A percentile compares a stretch with the other conserved stretches of the same genome.
Evolutionary conservation across 2,888 invertebrate genomes (phyloP).

Genomic region (Latrodectus elegans): DNA sequence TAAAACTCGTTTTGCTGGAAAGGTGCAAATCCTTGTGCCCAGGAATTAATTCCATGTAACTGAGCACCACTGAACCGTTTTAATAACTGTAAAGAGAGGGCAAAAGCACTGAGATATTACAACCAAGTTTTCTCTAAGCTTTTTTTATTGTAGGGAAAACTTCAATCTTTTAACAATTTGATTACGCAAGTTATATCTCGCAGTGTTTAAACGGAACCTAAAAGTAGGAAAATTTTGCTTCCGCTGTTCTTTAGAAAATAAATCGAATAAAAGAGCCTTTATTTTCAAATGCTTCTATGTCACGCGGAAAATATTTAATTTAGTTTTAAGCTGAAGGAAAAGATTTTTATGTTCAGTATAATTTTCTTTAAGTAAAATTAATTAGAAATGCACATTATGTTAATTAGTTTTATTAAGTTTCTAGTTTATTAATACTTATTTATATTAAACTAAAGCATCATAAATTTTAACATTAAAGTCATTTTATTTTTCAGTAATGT

Average conservation of each 20-base stretch:
- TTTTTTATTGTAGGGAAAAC: slow-evolving; percentile 6
- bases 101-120: background rate
- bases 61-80: slow-evolving; percentile 13
- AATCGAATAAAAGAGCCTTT: slow-evolving; percentile 17
- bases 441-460: too few relatives aligned
- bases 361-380: too few relatives aligned
- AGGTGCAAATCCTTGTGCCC: background rate
- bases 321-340: background rate
- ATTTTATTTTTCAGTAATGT: too few relatives aligned
- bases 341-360: background rate
- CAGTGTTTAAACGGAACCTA: background rate
- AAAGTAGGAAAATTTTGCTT: background rate
- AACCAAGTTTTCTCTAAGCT: slow-evolving; percentile 4
- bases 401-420: too few relatives aligned
- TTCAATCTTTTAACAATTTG: slow-evolving; percentile 20
- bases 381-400: too few relatives aligned
- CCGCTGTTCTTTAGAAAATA: background rate
- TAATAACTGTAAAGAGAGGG: slow-evolving; percentile 15
- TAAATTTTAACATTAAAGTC: too few relatives aligned
- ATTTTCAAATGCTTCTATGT: background rate
- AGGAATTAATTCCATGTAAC: slow-evolving; percentile 30
- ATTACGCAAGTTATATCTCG: slow-evolving; percentile 14
- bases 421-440: too few relatives aligned
- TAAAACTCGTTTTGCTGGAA: background rate
- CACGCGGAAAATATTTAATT: background rate